phyloP scores from a whole-genome alignment of 1,140 invertebrate genomes.

The Thereuonema tuberculata region DNA sequence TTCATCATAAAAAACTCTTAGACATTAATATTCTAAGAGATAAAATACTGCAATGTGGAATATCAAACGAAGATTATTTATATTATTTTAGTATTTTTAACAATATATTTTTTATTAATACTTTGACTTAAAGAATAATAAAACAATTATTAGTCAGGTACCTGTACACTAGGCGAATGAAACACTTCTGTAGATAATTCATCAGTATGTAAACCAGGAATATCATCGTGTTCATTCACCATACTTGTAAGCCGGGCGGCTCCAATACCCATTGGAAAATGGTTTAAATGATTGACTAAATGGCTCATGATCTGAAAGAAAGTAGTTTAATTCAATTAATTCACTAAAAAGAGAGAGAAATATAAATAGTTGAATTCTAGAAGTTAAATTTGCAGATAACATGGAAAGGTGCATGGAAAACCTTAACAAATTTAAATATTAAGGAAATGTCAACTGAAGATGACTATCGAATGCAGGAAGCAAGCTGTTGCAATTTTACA shows the following conservation, averaged over 20 bases:
- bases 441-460: no score
- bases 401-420: no score
- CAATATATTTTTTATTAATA: neutral
- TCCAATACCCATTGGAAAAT: slow-evolving; percentile 79
- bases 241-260: slow-evolving; percentile 65
- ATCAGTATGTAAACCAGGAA: slow-evolving; percentile 51
- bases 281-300: slow-evolving; percentile 70
- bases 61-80: no score
- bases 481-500: no score
- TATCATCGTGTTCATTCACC: slow-evolving; percentile 85
- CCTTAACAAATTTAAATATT: no score
- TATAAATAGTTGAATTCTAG: slow-evolving; percentile 4
- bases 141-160: slow-evolving; percentile 19
- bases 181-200: slow-evolving; percentile 68
- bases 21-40: no score
- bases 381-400: neutral
- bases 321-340: neutral
- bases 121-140: no score
- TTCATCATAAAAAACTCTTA: no score
- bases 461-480: no score
- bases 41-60: no score
- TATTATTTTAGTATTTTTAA: neutral
- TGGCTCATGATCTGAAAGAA: slow-evolving; percentile 47
- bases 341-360: slow-evolving; percentile 11
- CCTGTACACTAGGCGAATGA: slow-evolving; percentile 65